A percentile compares a stretch with the other conserved stretches of the same genome.
Conservation (phyloP, 92 coral and sea anemone species). For the Umimayanthus chanpuru region DNA sequence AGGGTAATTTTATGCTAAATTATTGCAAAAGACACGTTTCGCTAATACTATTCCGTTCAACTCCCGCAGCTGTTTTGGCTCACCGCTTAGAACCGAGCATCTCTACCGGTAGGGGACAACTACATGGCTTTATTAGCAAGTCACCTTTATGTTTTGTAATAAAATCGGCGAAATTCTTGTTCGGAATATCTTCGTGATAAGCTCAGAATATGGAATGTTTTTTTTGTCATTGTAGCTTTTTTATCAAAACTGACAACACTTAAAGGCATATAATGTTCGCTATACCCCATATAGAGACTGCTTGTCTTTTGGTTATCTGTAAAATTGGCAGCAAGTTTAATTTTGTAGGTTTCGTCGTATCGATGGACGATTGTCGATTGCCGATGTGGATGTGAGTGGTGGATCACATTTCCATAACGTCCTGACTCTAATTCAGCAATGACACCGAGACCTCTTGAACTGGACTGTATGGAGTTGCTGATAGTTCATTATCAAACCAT, state of each 20-base stretch:
- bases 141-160: background rate
- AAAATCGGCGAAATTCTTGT: background rate
- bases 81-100: constrained; percentile 26
- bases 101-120: constrained; percentile 22
- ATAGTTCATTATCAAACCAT: background rate
- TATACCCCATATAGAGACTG: no score
- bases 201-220: background rate
- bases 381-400: background rate
- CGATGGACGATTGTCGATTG: background rate
- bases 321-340: background rate
- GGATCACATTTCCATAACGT: constrained; percentile 15
- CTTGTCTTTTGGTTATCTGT: background rate
- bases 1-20: constrained; percentile 94
- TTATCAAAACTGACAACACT: background rate
- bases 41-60: constrained; percentile 44
- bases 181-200: background rate
- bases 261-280: no score
- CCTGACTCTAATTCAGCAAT: background rate
- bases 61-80: constrained; percentile 72
- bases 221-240: constrained; percentile 11
- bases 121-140: background rate
- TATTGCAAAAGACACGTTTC: constrained; percentile 75
- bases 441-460: constrained; percentile 23
- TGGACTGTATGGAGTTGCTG: background rate
- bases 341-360: background rate